Base-by-base conservation (phyloP, 2,888 invertebrate genomes). In the Acrobasis suavella region DNA sequence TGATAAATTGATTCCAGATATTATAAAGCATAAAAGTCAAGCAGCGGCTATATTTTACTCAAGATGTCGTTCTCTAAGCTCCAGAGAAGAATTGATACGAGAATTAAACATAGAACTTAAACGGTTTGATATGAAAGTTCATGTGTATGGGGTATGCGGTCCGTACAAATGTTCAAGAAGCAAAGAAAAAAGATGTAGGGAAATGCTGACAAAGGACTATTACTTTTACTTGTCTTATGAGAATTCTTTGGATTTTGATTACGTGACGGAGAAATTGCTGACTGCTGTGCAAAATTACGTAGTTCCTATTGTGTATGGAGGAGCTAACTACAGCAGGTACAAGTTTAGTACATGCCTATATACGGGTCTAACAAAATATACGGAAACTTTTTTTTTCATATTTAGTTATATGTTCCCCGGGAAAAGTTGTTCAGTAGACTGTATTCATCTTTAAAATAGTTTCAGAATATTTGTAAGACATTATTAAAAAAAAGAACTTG, bases 291-390 rank as follows among this genome's bases (percentile, higher is more conserved):
- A 93, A 72, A 91, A 93, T 78, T 87, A 93, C 72, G 83, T 94
- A 22, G 80, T 94, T n/a, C 94, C 94, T 0, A 92, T 94, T 10
- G 94, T 94, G 16, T 94, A 93, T 87, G 94, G 94, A 3, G 93
- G 93, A 10, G 91, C 90, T 58, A 92, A 94, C 77, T 94, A 95
- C 76, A 76, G 59, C 9, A 71, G 70, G 75, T 74, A 50, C n/a
- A n/a, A 15, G 2, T 17, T 32, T 7, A 17, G 17, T 50, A 50
- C 1, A 32, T 32, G 0, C 32, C 32, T 6, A 8, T 7, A 32
- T 32, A 22, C 22, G 22, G 22, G 22, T 22, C 3, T 22, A 2
- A 22, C 22, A 22, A 22, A 22, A 22, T 22, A 22, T 22, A 22
- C 22, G 1, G 22, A 22, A 22, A 22, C 1, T 22, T 1, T 22